phyloP scores from a whole-genome alignment of 2,888 invertebrate genomes.

The Aleiodes leptofemur region DNA sequence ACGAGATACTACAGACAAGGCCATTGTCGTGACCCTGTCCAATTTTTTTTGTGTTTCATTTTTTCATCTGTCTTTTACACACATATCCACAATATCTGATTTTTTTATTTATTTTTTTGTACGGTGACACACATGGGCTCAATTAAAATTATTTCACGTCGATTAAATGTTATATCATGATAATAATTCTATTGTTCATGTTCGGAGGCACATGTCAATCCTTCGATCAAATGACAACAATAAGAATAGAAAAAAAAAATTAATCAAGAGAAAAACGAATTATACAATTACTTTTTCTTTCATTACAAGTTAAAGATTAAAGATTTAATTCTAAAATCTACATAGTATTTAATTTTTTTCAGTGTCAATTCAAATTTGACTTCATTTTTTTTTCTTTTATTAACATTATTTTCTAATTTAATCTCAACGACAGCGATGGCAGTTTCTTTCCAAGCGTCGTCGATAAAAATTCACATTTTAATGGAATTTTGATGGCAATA shows the following conservation, averaged over 20 bases:
- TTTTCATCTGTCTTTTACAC: constrained; percentile 17
- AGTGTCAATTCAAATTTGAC: neutral
- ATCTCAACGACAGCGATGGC: constrained; percentile 31
- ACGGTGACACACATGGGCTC: constrained; percentile 28
- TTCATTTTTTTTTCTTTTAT: neutral
- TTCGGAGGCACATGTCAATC: constrained; percentile 19
- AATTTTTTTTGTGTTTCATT: constrained; percentile 20
- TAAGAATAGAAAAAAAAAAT: constrained; percentile 11
- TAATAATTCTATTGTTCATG: constrained; percentile 7
- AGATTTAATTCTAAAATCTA: constrained; percentile 2
- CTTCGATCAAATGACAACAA: constrained; percentile 24
- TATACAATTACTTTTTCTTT: constrained; percentile 1
- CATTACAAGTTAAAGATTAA: neutral
- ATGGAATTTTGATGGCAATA: constrained; percentile 36
- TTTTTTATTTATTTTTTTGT: neutral
- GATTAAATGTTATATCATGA: constrained; percentile 24
- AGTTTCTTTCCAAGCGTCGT: constrained; percentile 37
- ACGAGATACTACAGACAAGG: constrained; percentile 34
- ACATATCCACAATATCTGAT: neutral
- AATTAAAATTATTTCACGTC: constrained; percentile 21
- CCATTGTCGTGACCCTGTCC: constrained; percentile 26
- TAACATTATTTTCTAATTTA: neutral
- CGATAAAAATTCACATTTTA: constrained; percentile 25
- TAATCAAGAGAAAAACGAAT: constrained; percentile 10
- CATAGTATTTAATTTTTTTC: neutral